Evolutionary conservation across 1,140 invertebrate species (phyloP).

Genomic region (Maniola jurtina): DNA sequence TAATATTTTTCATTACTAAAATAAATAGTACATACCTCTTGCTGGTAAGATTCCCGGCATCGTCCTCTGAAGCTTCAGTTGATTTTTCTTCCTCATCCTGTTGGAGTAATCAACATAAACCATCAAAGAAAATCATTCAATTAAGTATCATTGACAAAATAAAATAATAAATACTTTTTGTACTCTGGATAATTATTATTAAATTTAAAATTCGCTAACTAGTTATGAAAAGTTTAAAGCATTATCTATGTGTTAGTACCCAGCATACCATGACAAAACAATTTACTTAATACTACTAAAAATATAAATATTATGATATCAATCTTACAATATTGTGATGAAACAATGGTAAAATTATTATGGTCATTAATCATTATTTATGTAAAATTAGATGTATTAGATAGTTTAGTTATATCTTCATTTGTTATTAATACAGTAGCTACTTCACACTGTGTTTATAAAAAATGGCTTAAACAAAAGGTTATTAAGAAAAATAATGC

Average conservation of each 20-base stretch:
- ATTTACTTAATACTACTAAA: too few relatives aligned
- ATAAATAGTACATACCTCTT: constrained; percentile 53
- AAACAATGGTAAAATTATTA: too few relatives aligned
- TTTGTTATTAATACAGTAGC: too few relatives aligned
- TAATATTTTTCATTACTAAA: too few relatives aligned
- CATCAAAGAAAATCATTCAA: not conserved
- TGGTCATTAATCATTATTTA: too few relatives aligned
- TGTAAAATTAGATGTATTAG: too few relatives aligned
- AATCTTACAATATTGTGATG: too few relatives aligned
- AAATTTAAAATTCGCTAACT: too few relatives aligned
- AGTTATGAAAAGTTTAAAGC: too few relatives aligned
- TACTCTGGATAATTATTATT: not conserved
- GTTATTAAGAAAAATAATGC: not conserved
- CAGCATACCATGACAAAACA: not conserved
- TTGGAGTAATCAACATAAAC: not conserved
- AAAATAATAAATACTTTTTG: not conserved
- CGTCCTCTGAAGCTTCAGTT: constrained; percentile 61
- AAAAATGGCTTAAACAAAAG: not conserved
- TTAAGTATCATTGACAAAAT: not conserved
- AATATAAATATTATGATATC: too few relatives aligned
- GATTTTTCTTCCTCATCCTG: constrained; percentile 71
- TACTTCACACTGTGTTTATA: not conserved
- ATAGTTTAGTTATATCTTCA: too few relatives aligned
- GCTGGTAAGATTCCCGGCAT: constrained; percentile 60
- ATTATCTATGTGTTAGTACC: not conserved